Percentiles rank a stretch among this genome's conserved stretches.
Evolutionary conservation across 1,140 invertebrate species (phyloP).

Genomic region (Apis florea): DNA sequence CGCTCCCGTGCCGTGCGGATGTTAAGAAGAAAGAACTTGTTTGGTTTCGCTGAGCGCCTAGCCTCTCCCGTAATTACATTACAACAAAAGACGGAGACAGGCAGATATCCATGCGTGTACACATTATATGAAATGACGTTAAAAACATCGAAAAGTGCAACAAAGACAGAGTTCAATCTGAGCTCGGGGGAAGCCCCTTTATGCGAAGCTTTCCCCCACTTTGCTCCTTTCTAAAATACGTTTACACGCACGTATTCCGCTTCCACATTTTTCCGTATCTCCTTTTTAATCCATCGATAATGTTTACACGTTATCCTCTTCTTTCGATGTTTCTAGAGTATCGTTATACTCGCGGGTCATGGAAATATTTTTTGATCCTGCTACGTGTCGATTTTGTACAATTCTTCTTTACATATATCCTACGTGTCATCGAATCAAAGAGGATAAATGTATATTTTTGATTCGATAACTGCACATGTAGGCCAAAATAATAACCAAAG

Average conservation of each 20-base stretch:
- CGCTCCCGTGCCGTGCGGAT: conserved; percentile 17
- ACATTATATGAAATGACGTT: neutral
- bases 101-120: neutral
- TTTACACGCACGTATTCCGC: neutral
- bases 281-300: neutral
- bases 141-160: neutral
- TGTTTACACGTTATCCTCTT: neutral
- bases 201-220: neutral
- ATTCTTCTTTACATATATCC: neutral
- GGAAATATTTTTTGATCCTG: neutral
- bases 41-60: conserved; percentile 51
- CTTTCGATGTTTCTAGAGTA: neutral
- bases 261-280: neutral
- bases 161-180: neutral
- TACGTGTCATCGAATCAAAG: neutral
- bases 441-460: neutral
- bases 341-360: neutral
- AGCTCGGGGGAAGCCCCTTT: conserved; percentile 43
- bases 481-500: too few relatives aligned
- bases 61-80: conserved; percentile 52
- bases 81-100: conserved; percentile 21
- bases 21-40: conserved; percentile 53
- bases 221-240: neutral
- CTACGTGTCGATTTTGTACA: neutral
- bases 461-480: neutral